Evolutionary conservation across 1,140 invertebrate species (phyloP), one percentile per base, ranked within the genome.

Genomic region (Oncopodura yosiiana): DNA sequence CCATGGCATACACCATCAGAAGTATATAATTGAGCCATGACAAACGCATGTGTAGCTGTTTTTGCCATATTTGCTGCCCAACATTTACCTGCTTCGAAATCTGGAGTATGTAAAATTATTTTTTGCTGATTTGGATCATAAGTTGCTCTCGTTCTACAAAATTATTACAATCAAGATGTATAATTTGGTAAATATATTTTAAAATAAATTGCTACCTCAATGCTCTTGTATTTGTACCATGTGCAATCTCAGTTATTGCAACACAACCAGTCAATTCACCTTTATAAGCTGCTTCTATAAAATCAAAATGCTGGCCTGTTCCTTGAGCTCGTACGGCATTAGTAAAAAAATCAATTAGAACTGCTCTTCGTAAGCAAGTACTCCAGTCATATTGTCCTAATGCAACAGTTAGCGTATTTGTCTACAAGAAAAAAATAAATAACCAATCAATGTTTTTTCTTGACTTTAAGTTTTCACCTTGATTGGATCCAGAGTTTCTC

Each of bases 11-110:
- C 71, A 6, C 79, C 79, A 70, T 86, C 83, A 0, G 78, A 75
- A 3, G 86, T 86, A 65, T 83, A 80, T 29, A 96, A 73, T 71
- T 94, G 87, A 3, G 93, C 93, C 73, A 89, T 95, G 5, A 93
- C 76, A 44, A 93, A 69, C 1, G 84, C 86, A 66, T 94, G 83
- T 0, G 89, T 94, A 50, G 87, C 84, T 24, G 80, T 82, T 77
- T 94, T 82, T 54, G 84, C 83, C 83, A 26, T n/a, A n/a, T n/a
- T n/a, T n/a, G n/a, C n/a, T n/a, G n/a, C n/a, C n/a, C n/a, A n/a
- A n/a, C n/a, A n/a, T 16, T 58, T 62, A 5, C 55, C 72, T 26
- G 77, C 76, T 62, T 79, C 75, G 63, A 78, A 69, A 60, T 77
- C 73, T 23, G 79, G 79, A 0, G 78, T 78, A 62, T 78, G 74